Percentiles rank a stretch among this genome's conserved stretches.
These are phyloP conservation scores for Sinella curviseta DNA, from an alignment of 1,140 invertebrate genomes.

Conservation along the genomic window DNA sequence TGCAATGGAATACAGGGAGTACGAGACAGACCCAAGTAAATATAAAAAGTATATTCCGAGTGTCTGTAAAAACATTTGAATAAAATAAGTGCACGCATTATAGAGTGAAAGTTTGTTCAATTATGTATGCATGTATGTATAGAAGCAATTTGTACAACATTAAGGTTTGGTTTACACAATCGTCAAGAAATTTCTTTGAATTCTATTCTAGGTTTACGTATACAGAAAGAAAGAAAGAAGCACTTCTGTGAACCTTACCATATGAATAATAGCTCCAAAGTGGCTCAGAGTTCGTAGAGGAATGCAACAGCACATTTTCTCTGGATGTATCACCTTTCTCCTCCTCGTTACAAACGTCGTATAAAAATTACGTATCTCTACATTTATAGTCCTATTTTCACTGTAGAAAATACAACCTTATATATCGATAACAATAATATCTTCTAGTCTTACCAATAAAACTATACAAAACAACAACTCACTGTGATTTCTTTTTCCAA, in stretches of 20 bases:
- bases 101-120: too few species aligned
- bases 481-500: too few species aligned
- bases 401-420: neutral
- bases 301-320: slow-evolving; percentile 27
- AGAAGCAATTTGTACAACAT: too few species aligned
- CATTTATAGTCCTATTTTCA: neutral
- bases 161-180: too few species aligned
- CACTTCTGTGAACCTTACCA: slow-evolving; percentile 16
- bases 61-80: neutral
- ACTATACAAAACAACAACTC: too few species aligned
- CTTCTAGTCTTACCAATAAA: too few species aligned
- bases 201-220: too few species aligned
- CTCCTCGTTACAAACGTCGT: neutral
- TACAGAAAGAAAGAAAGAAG: too few species aligned
- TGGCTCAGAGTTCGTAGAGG: neutral
- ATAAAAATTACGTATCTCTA: neutral
- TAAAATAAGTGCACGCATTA: too few species aligned
- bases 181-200: too few species aligned
- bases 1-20: neutral
- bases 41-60: slow-evolving; percentile 3
- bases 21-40: slow-evolving; percentile 12
- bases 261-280: slow-evolving; percentile 22
- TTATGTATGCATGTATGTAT: too few species aligned
- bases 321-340: neutral
- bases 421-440: too few species aligned